Evolutionary conservation across 2,888 invertebrate species (phyloP), one percentile per base, ranked within the genome.

Genomic region (Tenthredo distinguenda): DNA sequence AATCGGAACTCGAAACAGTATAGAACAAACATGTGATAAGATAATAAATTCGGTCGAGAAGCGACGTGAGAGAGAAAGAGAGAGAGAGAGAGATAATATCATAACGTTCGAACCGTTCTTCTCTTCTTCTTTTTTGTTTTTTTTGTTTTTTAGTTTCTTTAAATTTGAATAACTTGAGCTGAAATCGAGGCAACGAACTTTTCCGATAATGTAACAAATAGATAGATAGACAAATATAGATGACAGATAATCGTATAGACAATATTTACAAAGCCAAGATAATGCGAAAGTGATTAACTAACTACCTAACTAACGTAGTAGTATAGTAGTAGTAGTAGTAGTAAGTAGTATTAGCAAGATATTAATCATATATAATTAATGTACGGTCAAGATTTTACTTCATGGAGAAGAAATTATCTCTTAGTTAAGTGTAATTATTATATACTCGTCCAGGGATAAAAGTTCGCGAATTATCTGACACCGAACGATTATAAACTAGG

Each of bases 201-300:
- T n/a, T 50, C n/a, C 5, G 55, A 55, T 55, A 55, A 55, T 55
- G 3, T 12, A 47, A n/a, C 1, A 55, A n/a, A 55, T 55, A 55
- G 1, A 18, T n/a, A 55, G 10, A 55, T 1, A 55, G 7, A 55
- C 6, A 55, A 7, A n/a, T 55, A 55, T 7, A 55, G 55, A 55
- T 26, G 26, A 55, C n/a, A 7, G 18, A 55, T 55, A 47, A 47
- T 47, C 26, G 26, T 15, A 26, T 62, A 26, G 26, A 62, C 10
- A 55, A 62, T 21, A 62, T 62, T 62, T 62, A 62, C 62, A 62
- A 26, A 62, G 62, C 62, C 62, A 26, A 62, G 62, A 76, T n/a
- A 31, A 76, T 76, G 76, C 76, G 76, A 76, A 31, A 76, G 76
- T 76, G 7, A 62, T 62, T 26, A 62, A 62, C 26, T 62, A 62